phyloP scores from a whole-genome alignment of 2,797 vertebrate genomes.

The Muscicapa comitata region DNA sequence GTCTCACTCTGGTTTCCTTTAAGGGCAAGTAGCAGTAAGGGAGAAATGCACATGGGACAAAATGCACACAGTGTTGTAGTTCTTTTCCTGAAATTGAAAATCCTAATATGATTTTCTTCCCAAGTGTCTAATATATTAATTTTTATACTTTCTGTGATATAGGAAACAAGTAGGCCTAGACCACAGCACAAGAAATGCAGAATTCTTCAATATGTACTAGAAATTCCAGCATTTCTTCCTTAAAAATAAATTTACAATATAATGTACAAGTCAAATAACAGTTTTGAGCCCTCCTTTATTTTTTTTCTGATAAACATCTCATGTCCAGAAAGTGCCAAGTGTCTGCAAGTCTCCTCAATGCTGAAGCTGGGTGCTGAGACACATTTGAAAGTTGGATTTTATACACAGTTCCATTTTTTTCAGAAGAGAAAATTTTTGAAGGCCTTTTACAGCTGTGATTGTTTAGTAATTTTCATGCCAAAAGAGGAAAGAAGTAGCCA shows the following conservation, averaged over 20 bases:
- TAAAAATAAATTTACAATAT: not conserved
- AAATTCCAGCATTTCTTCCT: not conserved
- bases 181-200: not conserved
- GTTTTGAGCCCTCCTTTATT: not conserved
- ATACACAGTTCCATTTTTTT: not conserved
- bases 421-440: not conserved
- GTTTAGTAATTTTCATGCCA: not conserved
- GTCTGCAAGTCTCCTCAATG: not conserved
- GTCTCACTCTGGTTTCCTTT: not conserved
- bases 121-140: not conserved
- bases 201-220: not conserved
- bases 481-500: not conserved
- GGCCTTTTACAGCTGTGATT: not conserved
- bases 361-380: not conserved
- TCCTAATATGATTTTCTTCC: not conserved
- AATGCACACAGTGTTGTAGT: not conserved
- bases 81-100: not conserved
- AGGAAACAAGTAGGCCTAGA: not conserved
- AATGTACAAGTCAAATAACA: not conserved
- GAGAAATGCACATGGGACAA: not conserved
- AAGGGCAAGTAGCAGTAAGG: not conserved
- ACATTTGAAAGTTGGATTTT: not conserved
- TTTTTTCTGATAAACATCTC: not conserved
- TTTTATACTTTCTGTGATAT: not conserved
- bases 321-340: not conserved